These are phyloP conservation scores for Chrysopilus asiliformis DNA, from an alignment of 2,888 invertebrate species.

Conservation along the genomic window DNA sequence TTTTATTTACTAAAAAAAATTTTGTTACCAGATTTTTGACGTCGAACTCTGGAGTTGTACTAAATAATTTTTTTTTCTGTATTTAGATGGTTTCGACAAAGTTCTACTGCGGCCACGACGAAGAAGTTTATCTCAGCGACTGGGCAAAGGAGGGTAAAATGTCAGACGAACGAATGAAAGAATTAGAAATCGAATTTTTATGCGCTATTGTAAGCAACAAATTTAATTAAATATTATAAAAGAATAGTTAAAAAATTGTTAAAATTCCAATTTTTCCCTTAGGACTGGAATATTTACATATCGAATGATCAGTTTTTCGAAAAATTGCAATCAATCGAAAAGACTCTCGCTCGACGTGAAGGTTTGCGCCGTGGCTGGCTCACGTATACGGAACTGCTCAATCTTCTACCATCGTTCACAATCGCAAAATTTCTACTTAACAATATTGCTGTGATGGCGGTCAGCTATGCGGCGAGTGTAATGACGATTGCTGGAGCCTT, in stretches of 20 bases:
- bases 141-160: conserved; percentile 83
- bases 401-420: conserved; percentile 32
- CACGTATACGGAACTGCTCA: conserved; percentile 65
- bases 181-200: conserved; percentile 77
- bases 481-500: conserved; percentile 36
- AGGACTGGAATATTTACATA: conserved; percentile 80
- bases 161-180: conserved; percentile 57
- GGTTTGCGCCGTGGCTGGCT: conserved; percentile 63
- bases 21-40: too few species aligned
- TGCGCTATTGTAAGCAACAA: conserved; percentile 75
- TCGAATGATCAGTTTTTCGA: conserved; percentile 60
- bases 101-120: conserved; percentile 84
- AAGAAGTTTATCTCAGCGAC: conserved; percentile 80
- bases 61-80: too few species aligned
- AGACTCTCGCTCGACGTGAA: conserved; percentile 57
- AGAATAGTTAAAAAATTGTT: background rate
- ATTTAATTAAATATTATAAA: background rate
- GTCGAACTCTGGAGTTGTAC: too few species aligned
- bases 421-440: conserved; percentile 29
- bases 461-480: conserved; percentile 34
- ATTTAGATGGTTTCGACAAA: conserved; percentile 90
- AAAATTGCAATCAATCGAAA: conserved; percentile 55
- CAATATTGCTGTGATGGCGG: conserved; percentile 28
- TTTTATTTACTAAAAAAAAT: too few species aligned
- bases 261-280: conserved; percentile 10